These are phyloP conservation scores for Tenebrio molitor DNA, from an alignment of 1,140 invertebrate species.

Conservation along the genomic window DNA sequence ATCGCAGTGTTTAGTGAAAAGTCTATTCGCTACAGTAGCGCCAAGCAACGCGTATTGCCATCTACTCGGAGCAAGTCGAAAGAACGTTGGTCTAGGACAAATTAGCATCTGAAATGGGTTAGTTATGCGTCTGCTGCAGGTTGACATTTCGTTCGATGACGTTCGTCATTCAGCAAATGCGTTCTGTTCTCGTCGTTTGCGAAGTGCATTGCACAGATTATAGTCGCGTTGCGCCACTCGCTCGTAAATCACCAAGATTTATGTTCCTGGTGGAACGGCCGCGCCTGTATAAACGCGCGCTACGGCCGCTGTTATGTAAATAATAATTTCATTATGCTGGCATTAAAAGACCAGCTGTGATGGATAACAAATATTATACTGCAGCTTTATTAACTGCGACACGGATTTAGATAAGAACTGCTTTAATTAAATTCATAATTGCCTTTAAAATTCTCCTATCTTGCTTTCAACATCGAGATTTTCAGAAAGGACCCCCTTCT, in stretches of 20 bases:
- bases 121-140: slow-evolving; percentile 9
- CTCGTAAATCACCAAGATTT: slow-evolving; percentile 53
- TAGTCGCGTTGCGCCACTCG: slow-evolving; percentile 47
- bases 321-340: slow-evolving; percentile 55
- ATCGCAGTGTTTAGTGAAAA: too few relatives aligned
- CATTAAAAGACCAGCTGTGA: slow-evolving; percentile 50
- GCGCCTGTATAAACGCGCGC: slow-evolving; percentile 48
- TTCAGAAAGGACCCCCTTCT: not conserved
- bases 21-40: too few relatives aligned
- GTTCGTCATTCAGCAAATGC: slow-evolving; percentile 16
- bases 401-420: slow-evolving; percentile 40
- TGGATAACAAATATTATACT: slow-evolving; percentile 47
- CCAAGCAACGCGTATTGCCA: too few relatives aligned
- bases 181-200: slow-evolving; percentile 25
- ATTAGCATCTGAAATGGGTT: too few relatives aligned
- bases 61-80: too few relatives aligned
- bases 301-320: slow-evolving; percentile 51
- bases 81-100: too few relatives aligned
- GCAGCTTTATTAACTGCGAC: slow-evolving; percentile 45
- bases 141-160: slow-evolving; percentile 25
- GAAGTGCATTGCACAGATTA: slow-evolving; percentile 53
- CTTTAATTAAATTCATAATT: slow-evolving; percentile 44
- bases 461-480: slow-evolving; percentile 8
- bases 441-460: slow-evolving; percentile 38
- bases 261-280: slow-evolving; percentile 49